Evolutionary conservation across 2,113 vertebrate genomes (phyloP).

Genomic region (Pteropus alecto): DNA sequence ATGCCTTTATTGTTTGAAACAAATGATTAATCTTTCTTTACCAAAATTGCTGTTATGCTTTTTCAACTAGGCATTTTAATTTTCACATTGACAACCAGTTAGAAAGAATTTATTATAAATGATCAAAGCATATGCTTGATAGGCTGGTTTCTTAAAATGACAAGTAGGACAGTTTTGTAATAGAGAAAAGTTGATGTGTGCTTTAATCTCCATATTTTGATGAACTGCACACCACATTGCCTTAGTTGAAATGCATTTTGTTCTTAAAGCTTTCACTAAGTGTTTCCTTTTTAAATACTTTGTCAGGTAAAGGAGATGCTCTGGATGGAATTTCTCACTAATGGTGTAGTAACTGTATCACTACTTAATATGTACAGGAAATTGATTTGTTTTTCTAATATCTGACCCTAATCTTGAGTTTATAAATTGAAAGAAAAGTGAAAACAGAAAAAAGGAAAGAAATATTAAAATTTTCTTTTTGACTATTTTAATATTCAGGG

Average conservation of each 20-base stretch:
- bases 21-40: slow-evolving; percentile 74
- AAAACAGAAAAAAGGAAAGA: not conserved
- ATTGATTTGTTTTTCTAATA: not conserved
- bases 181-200: slow-evolving; percentile 5
- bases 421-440: slow-evolving; percentile 9
- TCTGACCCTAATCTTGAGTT: not conserved
- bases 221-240: not conserved
- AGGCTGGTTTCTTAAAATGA: slow-evolving; percentile 65
- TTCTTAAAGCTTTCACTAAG: not conserved
- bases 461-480: not conserved
- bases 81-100: slow-evolving; percentile 79
- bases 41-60: slow-evolving; percentile 54
- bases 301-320: not conserved
- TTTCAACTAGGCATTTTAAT: slow-evolving; percentile 80
- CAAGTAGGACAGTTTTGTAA: slow-evolving; percentile 48
- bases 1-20: slow-evolving; percentile 75
- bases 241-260: slow-evolving; percentile 23
- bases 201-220: slow-evolving; percentile 10
- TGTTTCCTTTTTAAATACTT: slow-evolving; percentile 51
- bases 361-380: not conserved
- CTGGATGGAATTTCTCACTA: not conserved
- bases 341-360: not conserved
- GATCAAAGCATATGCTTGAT: slow-evolving; percentile 72
- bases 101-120: slow-evolving; percentile 73
- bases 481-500: not conserved